Base-by-base conservation (phyloP, 2,113 vertebrate genomes). In the Rhinopomastus cyanomelas region DNA sequence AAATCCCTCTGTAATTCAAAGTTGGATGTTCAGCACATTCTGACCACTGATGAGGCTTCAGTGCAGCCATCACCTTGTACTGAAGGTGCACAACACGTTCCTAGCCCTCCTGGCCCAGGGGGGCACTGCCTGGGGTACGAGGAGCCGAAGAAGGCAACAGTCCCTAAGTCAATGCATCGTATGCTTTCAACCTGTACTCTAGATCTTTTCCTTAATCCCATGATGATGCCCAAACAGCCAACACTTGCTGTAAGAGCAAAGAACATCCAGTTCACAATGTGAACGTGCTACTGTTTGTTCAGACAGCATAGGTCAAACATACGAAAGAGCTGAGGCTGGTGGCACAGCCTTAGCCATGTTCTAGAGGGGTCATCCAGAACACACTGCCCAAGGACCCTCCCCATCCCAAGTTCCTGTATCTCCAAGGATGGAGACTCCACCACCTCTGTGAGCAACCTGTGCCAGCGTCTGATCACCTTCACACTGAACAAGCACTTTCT, bases 251-350 rank as follows among this genome's bases (percentile, higher is more conserved):
- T 4, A 65, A 49, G 4, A 20, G 46, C 5, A 26, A 68, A 56
- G 11, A 55, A 5, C 7, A 56, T 13, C 15, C 26, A 87, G 22
- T 55, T 85, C 37, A 34, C 20, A 85, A 56, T 0, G 4, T 3
- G 1, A 78, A 36, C 0, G 0, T 6, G 13, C 51, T 67, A 56
- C 2, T 2, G 78, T 55, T 56, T 62, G 16, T 42, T 62, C 30
- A 51, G 42, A 30, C 8, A 53, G 25, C 3, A 2, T 4, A 16
- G 86, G 23, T 26, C 23, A 83, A 80, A 61, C 0, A 0, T 7
- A 12, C 12, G 21, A 15, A 74, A 56, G 61, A 82, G 32, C 12
- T 64, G 20, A 76, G 60, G 17, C 4, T 65, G n/a, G 26, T 1
- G 2, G 36, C 22, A 82, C 34, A 64, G 44, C 21, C 5, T 44